Conservation (phyloP, 2,797 vertebrate species). For the Sebastes wilsoni region DNA sequence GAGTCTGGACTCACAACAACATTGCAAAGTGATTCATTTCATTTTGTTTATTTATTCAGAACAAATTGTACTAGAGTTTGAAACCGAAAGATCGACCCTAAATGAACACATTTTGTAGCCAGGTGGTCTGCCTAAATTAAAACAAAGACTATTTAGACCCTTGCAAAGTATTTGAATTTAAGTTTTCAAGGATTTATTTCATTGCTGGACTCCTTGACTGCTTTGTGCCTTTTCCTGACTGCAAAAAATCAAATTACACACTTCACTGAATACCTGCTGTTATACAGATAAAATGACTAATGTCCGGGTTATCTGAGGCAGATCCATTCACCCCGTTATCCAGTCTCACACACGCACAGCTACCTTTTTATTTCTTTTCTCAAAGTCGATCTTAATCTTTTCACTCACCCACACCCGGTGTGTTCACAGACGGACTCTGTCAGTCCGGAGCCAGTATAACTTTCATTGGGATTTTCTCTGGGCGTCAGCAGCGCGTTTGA, state of each 20-base stretch:
- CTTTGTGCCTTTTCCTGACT: not conserved
- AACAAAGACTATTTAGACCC: not conserved
- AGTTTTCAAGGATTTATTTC: not conserved
- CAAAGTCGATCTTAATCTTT: not conserved
- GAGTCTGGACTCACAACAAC: not conserved
- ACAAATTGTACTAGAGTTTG: not conserved
- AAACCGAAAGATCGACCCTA: not conserved
- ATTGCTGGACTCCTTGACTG: not conserved
- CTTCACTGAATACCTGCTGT: not conserved
- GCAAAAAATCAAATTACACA: not conserved
- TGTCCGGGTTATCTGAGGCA: not conserved
- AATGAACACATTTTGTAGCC: not conserved
- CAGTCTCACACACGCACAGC: not conserved
- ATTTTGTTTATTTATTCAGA: not conserved
- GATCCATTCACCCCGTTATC: not conserved
- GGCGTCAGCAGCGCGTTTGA: slow-evolving; percentile 24
- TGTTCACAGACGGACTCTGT: slow-evolving; percentile 13
- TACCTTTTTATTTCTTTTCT: not conserved
- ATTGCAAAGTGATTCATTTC: not conserved
- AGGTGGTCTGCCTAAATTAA: not conserved
- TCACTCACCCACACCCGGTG: not conserved
- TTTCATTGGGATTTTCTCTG: slow-evolving; percentile 30
- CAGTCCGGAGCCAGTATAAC: slow-evolving; percentile 20
- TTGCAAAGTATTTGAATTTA: not conserved
- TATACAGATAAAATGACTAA: not conserved